Evolutionary conservation across 2,888 invertebrate genomes (phyloP), one percentile per base, ranked within the genome.

Genomic region (Eugnorisma glareosa): DNA sequence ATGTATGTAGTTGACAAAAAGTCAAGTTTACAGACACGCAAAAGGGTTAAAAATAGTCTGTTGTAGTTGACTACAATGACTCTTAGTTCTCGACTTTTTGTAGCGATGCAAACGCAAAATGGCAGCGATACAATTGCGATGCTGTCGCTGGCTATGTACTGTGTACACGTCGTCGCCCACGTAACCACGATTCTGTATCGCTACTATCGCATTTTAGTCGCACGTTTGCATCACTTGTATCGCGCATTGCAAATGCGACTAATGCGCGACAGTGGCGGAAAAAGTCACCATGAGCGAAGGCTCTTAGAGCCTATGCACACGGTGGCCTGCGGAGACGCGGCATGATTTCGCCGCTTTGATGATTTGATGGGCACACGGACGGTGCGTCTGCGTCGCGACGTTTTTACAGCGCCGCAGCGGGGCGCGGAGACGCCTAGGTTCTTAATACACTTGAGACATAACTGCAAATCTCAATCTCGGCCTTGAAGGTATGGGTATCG

Each of bases 1-100:
- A 73, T 75, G 51, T 51, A 40, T 28, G 51, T 31, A 24, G n/a
- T 31, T 72, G 13, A 28, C 48, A 61, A 72, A 31, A 61, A 72
- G 1, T n/a, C 35, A 54, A 24, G 18, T 69, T 73, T 54, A 24
- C 5, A 35, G 24, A 48, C 18, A 48, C 28, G 37, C 61, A 11
- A 1, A 37, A 15, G 24, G 11, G 24, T 70, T 35, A 28, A 59
- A 67, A 68, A 37, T 51, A 18, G 18, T 37, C 35, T 40, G 37
- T 40, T 63, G 63, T 63, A 13, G 11, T 37, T 40, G 40, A 64
- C 24, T n/a, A 64, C 63, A 64, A 40, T 40, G n/a, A 64, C 37
- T n/a, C 3, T n/a, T 10, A 59, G 59, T 31, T 59, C 10, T 59
- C 21, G 31, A 59, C 21, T 59, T 59, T 59, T 59, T 59, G 59